Percentiles rank a stretch among this genome's conserved stretches.
Conservation (phyloP, 2,113 vertebrate species). For the human region DNA sequence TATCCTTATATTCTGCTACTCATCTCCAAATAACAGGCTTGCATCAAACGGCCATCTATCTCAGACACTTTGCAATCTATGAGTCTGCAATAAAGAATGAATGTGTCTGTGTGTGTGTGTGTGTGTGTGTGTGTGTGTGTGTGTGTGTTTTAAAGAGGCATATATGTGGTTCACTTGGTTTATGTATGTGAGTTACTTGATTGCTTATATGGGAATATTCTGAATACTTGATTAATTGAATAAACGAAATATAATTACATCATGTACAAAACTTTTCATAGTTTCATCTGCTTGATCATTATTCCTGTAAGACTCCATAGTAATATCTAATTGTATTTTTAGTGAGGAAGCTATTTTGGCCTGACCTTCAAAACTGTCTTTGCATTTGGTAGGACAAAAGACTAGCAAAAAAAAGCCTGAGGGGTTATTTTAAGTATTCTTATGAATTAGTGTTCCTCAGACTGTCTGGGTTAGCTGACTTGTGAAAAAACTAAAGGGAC, state of each 20-base stretch:
- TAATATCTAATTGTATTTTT: not conserved
- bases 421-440: not conserved
- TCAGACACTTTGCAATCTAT: not conserved
- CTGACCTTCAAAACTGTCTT: not conserved
- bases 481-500: not conserved
- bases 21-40: not conserved
- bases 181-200: not conserved
- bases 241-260: not conserved
- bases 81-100: not conserved
- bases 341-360: not conserved
- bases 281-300: not conserved
- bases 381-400: not conserved
- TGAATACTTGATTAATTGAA: not conserved
- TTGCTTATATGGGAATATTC: not conserved
- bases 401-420: not conserved
- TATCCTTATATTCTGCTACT: not conserved
- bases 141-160: not conserved
- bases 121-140: not conserved
- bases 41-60: too few species aligned
- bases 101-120: too few species aligned
- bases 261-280: not conserved
- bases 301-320: not conserved
- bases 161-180: not conserved
- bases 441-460: not conserved
- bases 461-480: not conserved